Evolutionary conservation across 1,140 invertebrate species (phyloP), one percentile per base, ranked within the genome.

Genomic region (Listronotus oregonensis): DNA sequence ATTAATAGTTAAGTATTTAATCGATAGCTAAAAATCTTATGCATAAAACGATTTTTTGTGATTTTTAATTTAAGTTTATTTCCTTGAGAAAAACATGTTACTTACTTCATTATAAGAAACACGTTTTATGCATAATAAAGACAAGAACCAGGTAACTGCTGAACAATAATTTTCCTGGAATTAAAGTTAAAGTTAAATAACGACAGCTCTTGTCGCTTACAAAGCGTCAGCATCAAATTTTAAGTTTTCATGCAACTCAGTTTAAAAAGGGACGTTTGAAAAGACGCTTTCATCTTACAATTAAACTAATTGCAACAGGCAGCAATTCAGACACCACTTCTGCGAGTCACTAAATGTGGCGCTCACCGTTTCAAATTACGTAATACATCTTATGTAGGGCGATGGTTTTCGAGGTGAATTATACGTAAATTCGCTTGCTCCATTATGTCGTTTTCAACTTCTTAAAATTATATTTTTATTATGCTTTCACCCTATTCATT

Each of bases 271-370:
- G n/a, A 46, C 14, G 17, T 46, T 15, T 15, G 14, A 46, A 15
- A 15, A 8, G 43, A 17, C 43, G 43, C 43, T 46, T 46, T 46
- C 43, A 46, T 46, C 43, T 46, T 46, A 46, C 43, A 46, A 46
- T 46, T 46, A 46, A 46, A 46, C 43, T 46, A 46, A 46, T 46
- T 46, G 43, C 43, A 46, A 8, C 43, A 8, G 43, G 43, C 17
- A n/a, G 43, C 43, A 46, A 18, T 46, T 46, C 17, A 46, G 43
- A 46, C 43, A 18, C 43, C 43, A 46, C 43, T 46, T 46, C 5
- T 37, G 11, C 43, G 43, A 46, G 17, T 15, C 5, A 8, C 14
- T 15, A 14, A 46, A 46, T 9, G 43, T 11, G 43, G 17, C 43
- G 43, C 43, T 12, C 43, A 46, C 3, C 14, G 14, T 18, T 46